phyloP scores from a whole-genome alignment of 2,113 vertebrate genomes.

The Pomatostomus ruficeps region DNA sequence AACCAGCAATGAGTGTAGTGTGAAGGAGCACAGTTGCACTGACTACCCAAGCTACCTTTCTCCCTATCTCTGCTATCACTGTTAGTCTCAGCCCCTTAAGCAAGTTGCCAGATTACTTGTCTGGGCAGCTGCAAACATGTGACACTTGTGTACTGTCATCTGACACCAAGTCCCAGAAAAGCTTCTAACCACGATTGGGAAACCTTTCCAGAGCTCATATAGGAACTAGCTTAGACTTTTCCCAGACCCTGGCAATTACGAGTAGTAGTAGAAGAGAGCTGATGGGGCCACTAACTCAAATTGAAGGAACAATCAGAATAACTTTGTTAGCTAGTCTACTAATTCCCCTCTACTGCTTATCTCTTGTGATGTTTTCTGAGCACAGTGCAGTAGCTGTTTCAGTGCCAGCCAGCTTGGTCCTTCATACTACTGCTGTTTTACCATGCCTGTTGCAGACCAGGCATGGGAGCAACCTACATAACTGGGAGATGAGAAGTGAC shows the following conservation, averaged over 20 bases:
- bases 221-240: not conserved
- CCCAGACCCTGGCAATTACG: not conserved
- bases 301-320: not conserved
- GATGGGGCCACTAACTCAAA: not conserved
- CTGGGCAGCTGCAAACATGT: conserved; percentile 22
- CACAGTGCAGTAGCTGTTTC: not conserved
- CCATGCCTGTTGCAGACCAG: accelerated
- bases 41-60: not conserved
- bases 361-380: not conserved
- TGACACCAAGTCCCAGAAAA: conserved; percentile 51
- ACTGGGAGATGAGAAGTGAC: not conserved
- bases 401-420: not conserved
- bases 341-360: accelerated
- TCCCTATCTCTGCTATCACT: not conserved
- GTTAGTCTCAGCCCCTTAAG: not conserved
- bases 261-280: not conserved
- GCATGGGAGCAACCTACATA: accelerated
- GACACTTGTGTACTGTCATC: conserved; percentile 40
- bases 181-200: conserved; percentile 1
- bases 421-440: not conserved
- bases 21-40: not conserved
- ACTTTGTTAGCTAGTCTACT: not conserved
- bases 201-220: not conserved
- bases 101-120: not conserved
- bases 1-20: not conserved